These are phyloP conservation scores for Chloromyia formosa DNA, from an alignment of 2,888 invertebrate species.

Conservation along the genomic window DNA sequence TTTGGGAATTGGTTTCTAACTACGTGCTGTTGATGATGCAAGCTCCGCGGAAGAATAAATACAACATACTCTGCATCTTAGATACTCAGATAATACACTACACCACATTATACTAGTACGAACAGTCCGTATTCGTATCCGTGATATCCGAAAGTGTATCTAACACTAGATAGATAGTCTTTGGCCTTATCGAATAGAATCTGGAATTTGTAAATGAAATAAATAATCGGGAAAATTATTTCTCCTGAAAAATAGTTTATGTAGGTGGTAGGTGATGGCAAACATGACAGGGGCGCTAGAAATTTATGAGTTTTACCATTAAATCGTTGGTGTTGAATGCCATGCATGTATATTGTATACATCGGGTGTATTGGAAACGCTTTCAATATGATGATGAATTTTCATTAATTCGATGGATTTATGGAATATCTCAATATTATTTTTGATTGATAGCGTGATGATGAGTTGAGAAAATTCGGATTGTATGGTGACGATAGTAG, in stretches of 20 bases:
- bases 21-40: constrained; percentile 38
- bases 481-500: too few relatives aligned
- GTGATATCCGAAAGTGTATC: too few relatives aligned
- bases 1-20: constrained; percentile 40
- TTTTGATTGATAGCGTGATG: constrained; percentile 32
- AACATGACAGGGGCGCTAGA: constrained; percentile 34
- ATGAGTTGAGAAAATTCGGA: constrained; percentile 25
- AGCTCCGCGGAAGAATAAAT: constrained; percentile 19
- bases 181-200: constrained; percentile 16
- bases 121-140: background rate
- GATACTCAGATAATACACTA: background rate
- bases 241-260: constrained; percentile 41
- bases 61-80: constrained; percentile 5
- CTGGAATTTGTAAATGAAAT: constrained; percentile 33
- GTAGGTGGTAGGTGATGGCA: constrained; percentile 37
- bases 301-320: constrained; percentile 41
- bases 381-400: constrained; percentile 1
- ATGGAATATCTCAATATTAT: constrained; percentile 10
- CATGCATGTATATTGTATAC: background rate
- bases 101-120: background rate
- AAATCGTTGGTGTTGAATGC: constrained; percentile 17
- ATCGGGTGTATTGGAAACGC: background rate
- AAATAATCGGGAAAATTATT: constrained; percentile 39
- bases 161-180: background rate
- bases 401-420: background rate